Evolutionary conservation across 2,113 vertebrate species (phyloP), one percentile per base, ranked within the genome.

Genomic region (Odontophorus gujanensis): DNA sequence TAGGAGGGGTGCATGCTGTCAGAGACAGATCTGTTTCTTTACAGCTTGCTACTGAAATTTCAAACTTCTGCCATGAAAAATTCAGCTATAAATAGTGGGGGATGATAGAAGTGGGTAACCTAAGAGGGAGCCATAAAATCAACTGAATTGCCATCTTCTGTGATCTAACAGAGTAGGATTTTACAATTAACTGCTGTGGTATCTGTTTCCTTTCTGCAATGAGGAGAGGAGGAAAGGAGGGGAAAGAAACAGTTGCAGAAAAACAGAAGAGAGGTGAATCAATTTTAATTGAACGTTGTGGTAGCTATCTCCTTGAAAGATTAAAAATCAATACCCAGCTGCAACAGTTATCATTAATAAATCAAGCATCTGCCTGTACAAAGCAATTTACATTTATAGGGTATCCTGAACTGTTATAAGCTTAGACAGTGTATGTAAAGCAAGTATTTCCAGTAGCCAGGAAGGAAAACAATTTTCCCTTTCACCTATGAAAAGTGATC

Each of bases 151-250:
- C 11, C 2, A 2, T 5, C 22, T 62, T 91, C 66, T 61, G 19
- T 69, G 81, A 81, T 91, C 88, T 96, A 85, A 93, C 77, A 85
- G 73, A 87, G 90, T 72, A 71, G 73, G 77, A 88, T 85, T 76
- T 81, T 63, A 57, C 36, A 53, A 62, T 94, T 90, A 90, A 66
- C 38, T 63, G 25, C n/a, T 78, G 72, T 75, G 81, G 45, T 62
- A 59, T 92, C 68, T 1, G 1, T 85, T 97, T 95, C 72, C 81
- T 76, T 32, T 45, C 65, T 66, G n/a, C 40, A 75, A 89, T 59
- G 11, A 42, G 47, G 42, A 66, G 55, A 13, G 7, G 21, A 20
- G 18, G 32, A 20, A 82, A 76, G 55, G 0, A 8, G 2, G 21
- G 24, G 19, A 30, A 19, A 19, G 45, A 68, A 67, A 53, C 30